phyloP scores from a whole-genome alignment of 2,888 invertebrate species.

The Biston betularia region DNA sequence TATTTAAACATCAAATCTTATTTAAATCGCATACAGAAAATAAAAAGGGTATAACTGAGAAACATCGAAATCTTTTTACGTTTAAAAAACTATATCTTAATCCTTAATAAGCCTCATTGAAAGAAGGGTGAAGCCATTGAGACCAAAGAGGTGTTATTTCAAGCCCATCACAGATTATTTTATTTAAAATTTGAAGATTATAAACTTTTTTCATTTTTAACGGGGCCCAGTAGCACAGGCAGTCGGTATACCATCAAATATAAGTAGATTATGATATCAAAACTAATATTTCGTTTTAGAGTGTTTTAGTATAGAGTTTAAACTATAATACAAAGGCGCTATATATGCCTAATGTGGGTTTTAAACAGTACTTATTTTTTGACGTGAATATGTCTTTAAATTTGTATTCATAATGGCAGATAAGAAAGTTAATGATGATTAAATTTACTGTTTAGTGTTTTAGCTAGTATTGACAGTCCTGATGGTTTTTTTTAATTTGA shows the following conservation, averaged over 20 bases:
- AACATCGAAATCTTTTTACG: constrained; percentile 82
- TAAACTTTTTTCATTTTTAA: constrained; percentile 53
- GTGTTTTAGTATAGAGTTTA: constrained; percentile 14
- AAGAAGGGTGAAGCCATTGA: constrained; percentile 74
- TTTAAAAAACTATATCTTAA: constrained; percentile 81
- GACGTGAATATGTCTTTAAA: neutral
- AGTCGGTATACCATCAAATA: constrained; percentile 54
- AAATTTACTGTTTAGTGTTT: no score
- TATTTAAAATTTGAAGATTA: constrained; percentile 47
- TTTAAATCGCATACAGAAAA: constrained; percentile 52
- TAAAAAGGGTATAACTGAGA: constrained; percentile 65
- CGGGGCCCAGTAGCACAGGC: constrained; percentile 68
- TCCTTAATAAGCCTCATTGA: constrained; percentile 80
- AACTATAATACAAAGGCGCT: neutral
- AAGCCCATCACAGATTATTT: constrained; percentile 73
- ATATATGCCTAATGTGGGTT: neutral
- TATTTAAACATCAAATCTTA: constrained; percentile 22
- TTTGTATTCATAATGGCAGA: no score
- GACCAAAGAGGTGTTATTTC: constrained; percentile 79
- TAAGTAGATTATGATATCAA: constrained; percentile 62
- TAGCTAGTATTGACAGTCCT: no score
- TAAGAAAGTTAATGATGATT: no score
- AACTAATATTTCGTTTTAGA: constrained; percentile 25
- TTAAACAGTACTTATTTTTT: neutral
- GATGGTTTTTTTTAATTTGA: no score